These are phyloP conservation scores for Picathartes gymnocephalus DNA, from an alignment of 2,113 vertebrate species.

Conservation along the genomic window DNA sequence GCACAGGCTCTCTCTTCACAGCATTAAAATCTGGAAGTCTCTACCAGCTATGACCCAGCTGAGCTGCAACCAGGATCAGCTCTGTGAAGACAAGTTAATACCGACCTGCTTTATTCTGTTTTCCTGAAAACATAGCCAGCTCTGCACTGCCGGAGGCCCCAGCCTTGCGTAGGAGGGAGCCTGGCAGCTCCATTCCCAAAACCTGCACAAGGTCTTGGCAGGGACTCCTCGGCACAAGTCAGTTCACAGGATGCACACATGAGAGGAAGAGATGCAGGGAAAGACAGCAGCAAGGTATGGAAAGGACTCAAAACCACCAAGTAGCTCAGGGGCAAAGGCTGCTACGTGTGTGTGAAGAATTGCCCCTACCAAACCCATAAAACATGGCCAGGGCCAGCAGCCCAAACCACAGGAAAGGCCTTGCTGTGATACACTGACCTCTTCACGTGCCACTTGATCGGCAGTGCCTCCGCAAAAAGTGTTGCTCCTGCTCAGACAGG, in stretches of 20 bases:
- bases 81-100: neutral
- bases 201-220: neutral
- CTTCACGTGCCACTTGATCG: fast-evolving
- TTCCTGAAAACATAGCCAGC: neutral
- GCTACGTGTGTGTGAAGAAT: fast-evolving
- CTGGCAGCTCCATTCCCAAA: neutral
- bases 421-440: neutral
- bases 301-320: neutral
- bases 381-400: neutral
- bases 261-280: neutral
- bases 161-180: neutral
- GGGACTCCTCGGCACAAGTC: neutral
- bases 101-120: neutral
- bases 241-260: neutral
- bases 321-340: neutral
- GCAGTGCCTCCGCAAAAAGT: neutral
- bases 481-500: neutral
- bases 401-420: neutral
- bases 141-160: neutral
- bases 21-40: neutral
- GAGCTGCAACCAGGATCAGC: neutral
- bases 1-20: neutral
- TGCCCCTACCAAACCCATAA: neutral
- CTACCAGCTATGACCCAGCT: neutral
- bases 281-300: neutral